Base-by-base conservation (phyloP, 2,113 vertebrate species). In the Centropus unirufus region DNA sequence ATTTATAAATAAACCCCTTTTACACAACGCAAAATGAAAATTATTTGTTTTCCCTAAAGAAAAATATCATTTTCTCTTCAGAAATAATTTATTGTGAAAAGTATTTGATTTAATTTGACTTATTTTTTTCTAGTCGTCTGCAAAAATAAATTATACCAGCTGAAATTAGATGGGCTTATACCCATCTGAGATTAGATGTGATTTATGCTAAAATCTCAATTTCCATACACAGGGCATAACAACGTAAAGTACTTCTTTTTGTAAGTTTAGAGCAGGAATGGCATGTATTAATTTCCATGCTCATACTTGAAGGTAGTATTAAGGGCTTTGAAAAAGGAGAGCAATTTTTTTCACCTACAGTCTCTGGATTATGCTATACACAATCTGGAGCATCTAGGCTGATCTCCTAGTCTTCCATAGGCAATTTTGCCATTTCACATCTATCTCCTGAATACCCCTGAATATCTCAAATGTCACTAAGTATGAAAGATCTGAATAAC, bases 301-400 rank as follows among this genome's bases (percentile, higher is more conserved):
- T 70, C 29, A 49, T 30, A 18, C 9, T 51, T 26, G 55, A n/a
- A 68, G 8, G 7, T 6, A 55, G 7, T 21, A 30, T 42, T 23
- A 52, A 46, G 20, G 63, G 23, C 9, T 66, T 34, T 22, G 36
- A 63, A 46, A 68, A 69, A 57, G 14, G 4, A 69, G 5, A 29
- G 14, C 17, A 8, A 15, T 12, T 29, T 46, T 63, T 63, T 58
- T 40, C 36, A 52, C 8, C 36, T 34, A 2, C 1, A 2, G 36
- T 10, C 44, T 52, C 64, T 2, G 2, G 18, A 49, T 57, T 40
- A 39, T 2, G 1, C 23, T 55, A 6, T 9, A 16, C n/a, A 3
- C 0, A 22, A 2, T 17, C 59, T n/a, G 44, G 55, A 58, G 16
- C 15, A 69, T 13, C 18, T 5, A 3, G 1, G 11, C 12, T 73